A percentile compares a stretch with the other conserved stretches of the same genome.
phyloP scores from a whole-genome alignment of 2,113 vertebrate genomes.

The Aegypius monachus region DNA sequence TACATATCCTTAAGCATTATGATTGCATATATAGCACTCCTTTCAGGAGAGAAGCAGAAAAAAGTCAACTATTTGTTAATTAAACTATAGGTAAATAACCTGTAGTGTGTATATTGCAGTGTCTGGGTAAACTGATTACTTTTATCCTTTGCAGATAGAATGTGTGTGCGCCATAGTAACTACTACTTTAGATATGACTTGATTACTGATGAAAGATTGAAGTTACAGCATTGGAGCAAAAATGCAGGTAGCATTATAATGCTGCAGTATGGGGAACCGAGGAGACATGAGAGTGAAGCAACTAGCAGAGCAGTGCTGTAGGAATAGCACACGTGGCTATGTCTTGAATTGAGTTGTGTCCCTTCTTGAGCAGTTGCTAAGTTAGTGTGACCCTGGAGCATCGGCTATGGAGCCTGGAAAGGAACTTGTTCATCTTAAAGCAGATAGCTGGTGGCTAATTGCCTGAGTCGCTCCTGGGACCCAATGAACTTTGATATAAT shows the following conservation, averaged over 20 bases:
- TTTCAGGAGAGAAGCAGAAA: background rate
- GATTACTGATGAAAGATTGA: background rate
- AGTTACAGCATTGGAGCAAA: background rate
- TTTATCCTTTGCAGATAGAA: background rate
- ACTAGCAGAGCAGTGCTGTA: background rate
- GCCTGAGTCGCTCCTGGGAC: background rate
- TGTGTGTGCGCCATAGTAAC: background rate
- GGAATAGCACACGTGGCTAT: background rate
- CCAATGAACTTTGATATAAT: background rate
- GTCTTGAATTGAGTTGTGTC: background rate
- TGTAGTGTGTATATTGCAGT: background rate
- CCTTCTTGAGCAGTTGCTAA: background rate
- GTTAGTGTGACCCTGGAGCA: background rate
- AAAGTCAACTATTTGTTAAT: background rate
- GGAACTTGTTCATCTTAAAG: background rate
- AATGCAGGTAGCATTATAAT: background rate
- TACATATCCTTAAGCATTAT: background rate
- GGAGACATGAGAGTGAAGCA: background rate
- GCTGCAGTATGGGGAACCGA: background rate
- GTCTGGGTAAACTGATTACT: background rate
- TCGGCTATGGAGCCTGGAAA: background rate
- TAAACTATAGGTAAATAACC: background rate
- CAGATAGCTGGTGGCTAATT: background rate
- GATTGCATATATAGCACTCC: background rate
- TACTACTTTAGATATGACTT: background rate